Conservation (phyloP, 1,140 invertebrate species). For the Drosophila ironensis region DNA sequence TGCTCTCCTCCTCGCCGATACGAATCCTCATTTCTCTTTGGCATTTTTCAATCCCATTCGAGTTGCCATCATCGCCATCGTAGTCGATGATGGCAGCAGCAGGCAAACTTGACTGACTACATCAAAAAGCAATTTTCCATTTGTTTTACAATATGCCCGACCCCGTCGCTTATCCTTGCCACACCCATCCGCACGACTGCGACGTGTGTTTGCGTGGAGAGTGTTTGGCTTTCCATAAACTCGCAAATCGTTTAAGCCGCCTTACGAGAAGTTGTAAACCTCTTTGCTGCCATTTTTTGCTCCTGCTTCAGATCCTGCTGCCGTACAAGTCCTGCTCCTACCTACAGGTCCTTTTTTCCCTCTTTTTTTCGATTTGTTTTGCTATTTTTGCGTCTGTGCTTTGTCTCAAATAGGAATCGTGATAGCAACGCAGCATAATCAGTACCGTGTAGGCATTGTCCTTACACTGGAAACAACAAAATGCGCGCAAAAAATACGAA, state of each 20-base stretch:
- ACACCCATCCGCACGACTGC: conserved; percentile 20
- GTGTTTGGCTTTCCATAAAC: conserved; percentile 78
- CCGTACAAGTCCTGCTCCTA: no score
- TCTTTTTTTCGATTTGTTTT: conserved; percentile 4
- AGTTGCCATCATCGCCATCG: conserved; percentile 15
- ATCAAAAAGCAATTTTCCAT: conserved; percentile 80
- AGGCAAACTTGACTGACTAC: conserved; percentile 64
- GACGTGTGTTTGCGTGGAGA: conserved; percentile 51
- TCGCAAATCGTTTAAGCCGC: conserved; percentile 78
- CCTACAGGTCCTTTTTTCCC: conserved; percentile 7
- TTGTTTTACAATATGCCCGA: conserved; percentile 66
- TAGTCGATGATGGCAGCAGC: conserved; percentile 52
- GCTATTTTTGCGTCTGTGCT: conserved; percentile 17
- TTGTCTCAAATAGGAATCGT: conserved; percentile 55
- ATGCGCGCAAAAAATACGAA: no score
- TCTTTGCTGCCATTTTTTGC: conserved; percentile 59
- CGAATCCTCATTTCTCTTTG: background rate
- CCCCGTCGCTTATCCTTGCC: conserved; percentile 26
- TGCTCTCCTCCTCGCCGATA: background rate
- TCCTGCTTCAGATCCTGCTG: background rate
- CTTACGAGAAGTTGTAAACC: conserved; percentile 79
- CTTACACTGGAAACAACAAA: no score
- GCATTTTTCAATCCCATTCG: background rate
- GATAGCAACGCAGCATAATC: conserved; percentile 62
- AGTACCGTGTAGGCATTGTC: conserved; percentile 23